Evolutionary conservation across 1,140 invertebrate species (phyloP).

Genomic region (Hycleus cichorii): DNA sequence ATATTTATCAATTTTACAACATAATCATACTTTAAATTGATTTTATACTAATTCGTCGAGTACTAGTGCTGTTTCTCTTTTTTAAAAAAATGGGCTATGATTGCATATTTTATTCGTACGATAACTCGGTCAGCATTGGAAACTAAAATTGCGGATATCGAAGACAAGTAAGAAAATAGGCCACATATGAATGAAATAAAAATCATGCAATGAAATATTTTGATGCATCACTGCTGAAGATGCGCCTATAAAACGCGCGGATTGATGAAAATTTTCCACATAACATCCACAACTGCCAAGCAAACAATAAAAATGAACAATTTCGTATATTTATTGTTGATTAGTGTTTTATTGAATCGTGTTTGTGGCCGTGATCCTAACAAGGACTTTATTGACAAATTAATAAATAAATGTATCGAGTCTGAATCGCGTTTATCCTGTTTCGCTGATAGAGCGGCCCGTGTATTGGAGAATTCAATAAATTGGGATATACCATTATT

Average conservation of each 20-base stretch:
- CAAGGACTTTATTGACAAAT: neutral
- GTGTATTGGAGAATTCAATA: slow-evolving; percentile 28
- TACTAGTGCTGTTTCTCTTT: no score
- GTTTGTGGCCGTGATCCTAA: neutral
- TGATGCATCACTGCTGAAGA: neutral
- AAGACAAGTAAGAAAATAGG: neutral
- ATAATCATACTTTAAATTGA: no score
- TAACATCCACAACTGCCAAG: neutral
- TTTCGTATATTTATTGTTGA: neutral
- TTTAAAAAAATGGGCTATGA: no score
- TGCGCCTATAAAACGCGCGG: slow-evolving; percentile 6
- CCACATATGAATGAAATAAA: neutral
- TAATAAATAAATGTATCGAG: slow-evolving; percentile 3
- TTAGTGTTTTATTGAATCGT: neutral
- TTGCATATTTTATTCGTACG: no score
- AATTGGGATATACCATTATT: slow-evolving; percentile 30
- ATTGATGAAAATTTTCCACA: neutral
- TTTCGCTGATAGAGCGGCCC: slow-evolving; percentile 28
- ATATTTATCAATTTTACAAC: no score
- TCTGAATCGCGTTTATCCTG: slow-evolving; percentile 22
- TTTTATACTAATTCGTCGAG: no score
- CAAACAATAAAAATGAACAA: neutral
- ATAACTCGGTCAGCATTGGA: no score
- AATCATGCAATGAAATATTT: slow-evolving; percentile 6
- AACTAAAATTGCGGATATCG: no score